Base-by-base conservation (phyloP, 2,113 vertebrate species). In the Hyperopisus bebe region DNA sequence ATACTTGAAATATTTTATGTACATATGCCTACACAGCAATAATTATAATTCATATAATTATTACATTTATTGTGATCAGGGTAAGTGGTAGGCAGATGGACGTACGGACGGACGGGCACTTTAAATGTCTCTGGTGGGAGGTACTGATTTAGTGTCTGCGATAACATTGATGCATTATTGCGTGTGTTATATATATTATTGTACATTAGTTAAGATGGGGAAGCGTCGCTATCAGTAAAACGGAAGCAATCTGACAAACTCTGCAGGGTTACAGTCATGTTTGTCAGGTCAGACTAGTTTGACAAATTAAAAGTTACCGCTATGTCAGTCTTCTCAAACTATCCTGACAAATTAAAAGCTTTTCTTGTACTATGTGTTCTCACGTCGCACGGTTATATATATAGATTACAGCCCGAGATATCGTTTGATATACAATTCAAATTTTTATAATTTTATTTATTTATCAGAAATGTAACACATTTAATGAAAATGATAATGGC, bases 271-370 rank as follows among this genome's bases (percentile, higher is more conserved):
- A 70, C 62, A 70, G 10, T 31, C 62, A 27, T 11, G 62, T 70
- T 70, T 31, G 62, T 70, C 62, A 31, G 62, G n/a, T 70, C 62
- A 31, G 13, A 70, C 62, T 70, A 70, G 62, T 70, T 70, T 70
- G 62, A 70, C 62, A 70, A 70, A 70, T 70, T 70, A 70, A 70
- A 70, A 70, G 62, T 70, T 70, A 70, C 62, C 62, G 10, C 62
- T 27, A 27, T 31, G 62, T 27, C 62, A 70, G 62, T 70, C 62
- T 70, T 70, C 27, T 70, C 62, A 70, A 31, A 31, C 62, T 13
- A 50, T 84, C 80, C 88, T 89, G 42, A 84, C 82, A 87, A 44
- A 39, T 46, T 82, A 31, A 53, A 44, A 84, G 50, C 35, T 39
- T 58, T 44, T 42, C 42, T 44, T 87, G 35, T 31, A 66, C 62